Conservation (phyloP, 1,140 invertebrate species). For the Drosophila orosa region DNA sequence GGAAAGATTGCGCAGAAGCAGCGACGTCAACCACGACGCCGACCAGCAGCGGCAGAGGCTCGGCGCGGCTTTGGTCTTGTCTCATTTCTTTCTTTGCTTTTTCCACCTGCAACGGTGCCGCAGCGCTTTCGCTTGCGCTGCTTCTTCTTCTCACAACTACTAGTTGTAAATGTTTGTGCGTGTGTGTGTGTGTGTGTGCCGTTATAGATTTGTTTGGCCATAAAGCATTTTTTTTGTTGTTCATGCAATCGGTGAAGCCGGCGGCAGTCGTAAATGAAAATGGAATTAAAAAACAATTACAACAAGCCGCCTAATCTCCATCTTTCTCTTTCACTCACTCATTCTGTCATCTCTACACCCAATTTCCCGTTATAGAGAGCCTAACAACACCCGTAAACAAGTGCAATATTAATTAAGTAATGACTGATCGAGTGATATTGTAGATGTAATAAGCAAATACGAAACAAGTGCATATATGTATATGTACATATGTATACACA, state of each 20-base stretch:
- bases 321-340: conserved; percentile 4
- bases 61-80: conserved; percentile 11
- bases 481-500: conserved; percentile 9
- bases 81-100: conserved; percentile 20
- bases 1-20: conserved; percentile 18
- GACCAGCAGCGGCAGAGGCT: conserved; percentile 10
- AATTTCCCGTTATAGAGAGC: conserved; percentile 29
- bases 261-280: conserved; percentile 35
- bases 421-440: conserved; percentile 32
- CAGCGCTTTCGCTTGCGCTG: conserved; percentile 61
- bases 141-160: not conserved
- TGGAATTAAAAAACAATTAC: conserved; percentile 41
- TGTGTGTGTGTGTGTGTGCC: conserved; percentile 32
- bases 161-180: not conserved
- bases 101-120: conserved; percentile 59
- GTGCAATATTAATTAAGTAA: conserved; percentile 74
- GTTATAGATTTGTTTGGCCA: conserved; percentile 69
- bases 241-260: conserved; percentile 36
- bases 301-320: conserved; percentile 22
- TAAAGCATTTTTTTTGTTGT: conserved; percentile 43
- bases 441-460: conserved; percentile 10
- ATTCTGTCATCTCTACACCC: conserved; percentile 3
- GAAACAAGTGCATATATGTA: conserved; percentile 7
- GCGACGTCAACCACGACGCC: conserved; percentile 3
- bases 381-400: conserved; percentile 50